Evolutionary conservation across 2,797 vertebrate species (phyloP), one percentile per base, ranked within the genome.

Genomic region (Pelochelys cantorii): DNA sequence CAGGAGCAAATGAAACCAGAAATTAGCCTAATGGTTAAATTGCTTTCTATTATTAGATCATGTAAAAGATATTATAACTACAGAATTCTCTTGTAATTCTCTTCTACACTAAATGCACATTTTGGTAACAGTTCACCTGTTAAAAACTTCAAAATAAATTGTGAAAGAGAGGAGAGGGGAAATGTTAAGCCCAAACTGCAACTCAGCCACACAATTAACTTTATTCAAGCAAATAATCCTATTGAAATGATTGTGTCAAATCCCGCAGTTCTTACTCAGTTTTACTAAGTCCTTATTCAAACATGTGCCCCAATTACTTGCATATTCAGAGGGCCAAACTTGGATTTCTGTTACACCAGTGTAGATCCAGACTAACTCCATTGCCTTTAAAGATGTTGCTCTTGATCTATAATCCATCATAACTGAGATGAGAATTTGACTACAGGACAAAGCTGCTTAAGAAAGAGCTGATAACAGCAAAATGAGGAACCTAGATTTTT

Each of bases 261-360:
- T 94, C 81, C 93, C 48, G 55, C 91, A 71, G 87, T 71, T 93
- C 91, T 95, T 92, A 88, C 89, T 90, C 79, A 93, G 86, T 89
- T 96, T 92, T 80, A 83, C 37, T 95, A 93, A 95, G 79, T 93
- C 90, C 85, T 92, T 95, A 31, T 56, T 79, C 59, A 94, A 83
- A 82, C 7, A 86, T 93, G 85, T 27, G 25, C 75, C 7, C 25
- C 88, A 34, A 65, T 89, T 54, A 34, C n/a, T 10, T 57, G 3
- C 48, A 37, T 56, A 86, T 79, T 89, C 90, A 37, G n/a, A 71
- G 65, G 82, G 87, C 77, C 74, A 86, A 48, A n/a, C 11, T 90
- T 79, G 42, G 48, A 31, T 86, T 84, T 84, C 18, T 80, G 55
- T 55, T 91, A 81, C 8, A 71, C 27, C 14, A 54, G 29, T 75